Conservation (phyloP, 2,797 vertebrate genomes). For the Myotis planiceps region DNA sequence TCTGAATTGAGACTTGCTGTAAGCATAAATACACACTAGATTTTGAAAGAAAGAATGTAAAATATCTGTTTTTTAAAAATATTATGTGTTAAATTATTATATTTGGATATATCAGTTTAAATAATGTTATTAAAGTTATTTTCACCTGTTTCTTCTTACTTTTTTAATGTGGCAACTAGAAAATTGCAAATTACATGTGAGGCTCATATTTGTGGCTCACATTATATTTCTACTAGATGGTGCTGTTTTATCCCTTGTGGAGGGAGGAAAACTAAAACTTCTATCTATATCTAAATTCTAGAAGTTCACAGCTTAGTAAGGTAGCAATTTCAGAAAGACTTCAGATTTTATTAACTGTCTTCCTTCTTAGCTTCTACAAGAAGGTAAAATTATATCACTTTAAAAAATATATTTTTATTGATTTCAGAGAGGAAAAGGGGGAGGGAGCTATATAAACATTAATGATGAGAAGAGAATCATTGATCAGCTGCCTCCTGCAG, state of each 20-base stretch:
- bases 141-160: background rate
- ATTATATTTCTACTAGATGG: background rate
- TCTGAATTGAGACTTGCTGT: background rate
- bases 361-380: conserved; percentile 1
- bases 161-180: background rate
- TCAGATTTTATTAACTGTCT: conserved; percentile 9
- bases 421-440: no score
- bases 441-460: no score
- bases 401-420: no score
- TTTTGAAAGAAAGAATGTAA: background rate
- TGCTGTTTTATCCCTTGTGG: background rate
- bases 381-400: background rate
- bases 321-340: conserved; percentile 7
- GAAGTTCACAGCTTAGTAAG: background rate
- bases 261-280: conserved; percentile 1
- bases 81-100: background rate
- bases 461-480: no score
- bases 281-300: background rate
- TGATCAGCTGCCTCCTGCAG: no score
- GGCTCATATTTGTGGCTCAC: background rate
- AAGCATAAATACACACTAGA: background rate
- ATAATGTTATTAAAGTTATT: background rate
- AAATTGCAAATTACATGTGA: background rate
- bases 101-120: background rate
- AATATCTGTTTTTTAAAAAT: background rate